phyloP scores from a whole-genome alignment of 2,797 vertebrate genomes.

The Aythya fuligula region DNA sequence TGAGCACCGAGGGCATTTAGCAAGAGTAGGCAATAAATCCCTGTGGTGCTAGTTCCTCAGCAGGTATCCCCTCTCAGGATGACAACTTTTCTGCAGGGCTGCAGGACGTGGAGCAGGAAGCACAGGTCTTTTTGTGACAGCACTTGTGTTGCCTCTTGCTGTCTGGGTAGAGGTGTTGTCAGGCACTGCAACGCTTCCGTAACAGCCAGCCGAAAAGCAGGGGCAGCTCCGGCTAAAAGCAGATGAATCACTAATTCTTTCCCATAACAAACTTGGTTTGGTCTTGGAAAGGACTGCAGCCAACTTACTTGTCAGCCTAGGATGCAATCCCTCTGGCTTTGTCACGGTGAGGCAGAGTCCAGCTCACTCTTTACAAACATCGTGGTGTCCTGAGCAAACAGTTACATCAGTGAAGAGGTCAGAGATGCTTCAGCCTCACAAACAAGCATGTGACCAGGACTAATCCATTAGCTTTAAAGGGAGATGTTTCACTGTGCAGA shows the following conservation, averaged over 20 bases:
- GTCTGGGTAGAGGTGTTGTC: not conserved
- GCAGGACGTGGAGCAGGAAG: rapidly evolving
- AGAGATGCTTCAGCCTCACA: not conserved
- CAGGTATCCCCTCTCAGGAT: rapidly evolving
- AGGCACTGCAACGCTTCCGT: rapidly evolving
- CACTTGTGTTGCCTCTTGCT: not conserved
- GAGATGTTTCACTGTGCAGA: not conserved
- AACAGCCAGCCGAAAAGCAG: not conserved
- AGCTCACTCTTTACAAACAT: not conserved
- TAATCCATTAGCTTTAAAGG: not conserved
- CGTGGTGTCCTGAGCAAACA: not conserved
- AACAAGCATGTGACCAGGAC: not conserved
- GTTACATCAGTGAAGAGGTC: not conserved
- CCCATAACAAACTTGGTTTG: not conserved
- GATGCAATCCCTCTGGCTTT: not conserved
- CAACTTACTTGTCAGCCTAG: not conserved
- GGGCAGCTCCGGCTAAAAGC: not conserved
- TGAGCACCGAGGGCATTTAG: not conserved
- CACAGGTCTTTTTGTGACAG: not conserved
- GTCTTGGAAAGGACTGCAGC: not conserved
- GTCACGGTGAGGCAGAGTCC: not conserved
- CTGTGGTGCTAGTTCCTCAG: not conserved
- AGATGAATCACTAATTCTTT: not conserved
- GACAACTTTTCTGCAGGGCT: not conserved
- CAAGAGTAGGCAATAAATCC: not conserved